Percentiles rank a stretch among this genome's conserved stretches.
phyloP scores from a whole-genome alignment of 2,797 vertebrate species.

The Atherinosoma microstoma region DNA sequence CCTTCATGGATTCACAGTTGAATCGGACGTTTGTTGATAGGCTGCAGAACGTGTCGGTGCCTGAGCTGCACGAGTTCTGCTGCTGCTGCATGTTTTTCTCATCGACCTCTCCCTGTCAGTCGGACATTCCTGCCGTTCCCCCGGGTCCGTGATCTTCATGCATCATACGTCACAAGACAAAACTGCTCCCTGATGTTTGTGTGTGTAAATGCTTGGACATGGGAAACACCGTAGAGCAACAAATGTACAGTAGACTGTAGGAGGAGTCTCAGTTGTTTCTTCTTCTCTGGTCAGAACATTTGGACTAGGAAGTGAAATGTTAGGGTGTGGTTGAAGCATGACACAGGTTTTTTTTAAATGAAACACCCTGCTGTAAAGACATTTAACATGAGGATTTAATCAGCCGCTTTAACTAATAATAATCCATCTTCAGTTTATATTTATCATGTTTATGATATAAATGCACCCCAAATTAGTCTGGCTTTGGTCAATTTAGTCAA shows the following conservation, averaged over 20 bases:
- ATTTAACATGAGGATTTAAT: neutral
- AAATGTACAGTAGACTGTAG: conserved; percentile 8
- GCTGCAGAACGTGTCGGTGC: conserved; percentile 31
- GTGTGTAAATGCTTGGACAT: conserved; percentile 21
- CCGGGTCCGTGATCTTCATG: conserved; percentile 50
- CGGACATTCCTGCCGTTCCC: conserved; percentile 66
- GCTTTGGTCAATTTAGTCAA: too few relatives aligned
- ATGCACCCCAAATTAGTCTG: neutral
- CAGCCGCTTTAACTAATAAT: neutral
- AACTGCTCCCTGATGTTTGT: conserved; percentile 27
- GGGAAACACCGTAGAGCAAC: conserved; percentile 48
- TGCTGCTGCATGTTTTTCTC: conserved; percentile 66
- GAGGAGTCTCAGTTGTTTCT: neutral
- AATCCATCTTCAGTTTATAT: neutral
- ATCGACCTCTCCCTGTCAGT: conserved; percentile 62
- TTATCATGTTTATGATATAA: neutral
- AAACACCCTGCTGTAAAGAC: neutral
- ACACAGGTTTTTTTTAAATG: too few relatives aligned
- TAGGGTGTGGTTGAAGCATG: too few relatives aligned
- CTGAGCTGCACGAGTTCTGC: conserved; percentile 17
- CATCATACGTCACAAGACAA: conserved; percentile 51
- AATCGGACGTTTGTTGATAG: conserved; percentile 4
- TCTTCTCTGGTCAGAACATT: neutral
- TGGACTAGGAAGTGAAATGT: neutral
- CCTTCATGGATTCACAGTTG: neutral